Percentiles rank a stretch among this genome's conserved stretches.
phyloP scores from a whole-genome alignment of 1,140 invertebrate genomes.

The Rhopalosiphum padi region DNA sequence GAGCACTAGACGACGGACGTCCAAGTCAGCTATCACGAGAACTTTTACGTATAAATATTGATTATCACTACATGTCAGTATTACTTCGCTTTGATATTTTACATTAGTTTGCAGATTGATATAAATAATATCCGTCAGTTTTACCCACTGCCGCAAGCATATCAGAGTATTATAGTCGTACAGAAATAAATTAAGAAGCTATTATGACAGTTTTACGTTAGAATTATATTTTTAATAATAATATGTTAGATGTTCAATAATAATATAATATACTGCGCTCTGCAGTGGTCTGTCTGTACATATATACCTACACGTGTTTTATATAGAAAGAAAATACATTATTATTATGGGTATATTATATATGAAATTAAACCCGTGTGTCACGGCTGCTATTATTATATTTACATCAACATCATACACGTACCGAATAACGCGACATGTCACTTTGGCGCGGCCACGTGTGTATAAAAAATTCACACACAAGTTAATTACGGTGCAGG shows the following conservation, averaged over 20 bases:
- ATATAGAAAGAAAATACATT: not conserved
- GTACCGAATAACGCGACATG: not conserved
- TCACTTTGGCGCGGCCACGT: not conserved
- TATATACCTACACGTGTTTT: no score
- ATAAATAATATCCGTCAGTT: no score
- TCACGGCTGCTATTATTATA: not conserved
- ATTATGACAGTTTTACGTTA: not conserved
- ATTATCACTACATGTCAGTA: no score
- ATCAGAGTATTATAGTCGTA: no score
- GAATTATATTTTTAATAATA: not conserved
- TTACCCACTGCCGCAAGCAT: no score
- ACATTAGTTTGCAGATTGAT: no score
- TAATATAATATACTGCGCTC: no score
- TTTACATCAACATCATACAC: not conserved
- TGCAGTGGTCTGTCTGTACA: no score
- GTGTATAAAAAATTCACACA: constrained; percentile 38
- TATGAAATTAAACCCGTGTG: not conserved
- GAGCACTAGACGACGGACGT: no score
- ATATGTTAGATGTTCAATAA: not conserved
- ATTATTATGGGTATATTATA: not conserved
- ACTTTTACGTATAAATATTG: no score
- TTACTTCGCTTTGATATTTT: no score
- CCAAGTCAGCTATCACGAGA: no score
- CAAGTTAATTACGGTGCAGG: constrained; percentile 21
- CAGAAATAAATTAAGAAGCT: not conserved